phyloP scores from a whole-genome alignment of 53 echinoderm and acorn worm genomes.

The Stichopus horrens region DNA sequence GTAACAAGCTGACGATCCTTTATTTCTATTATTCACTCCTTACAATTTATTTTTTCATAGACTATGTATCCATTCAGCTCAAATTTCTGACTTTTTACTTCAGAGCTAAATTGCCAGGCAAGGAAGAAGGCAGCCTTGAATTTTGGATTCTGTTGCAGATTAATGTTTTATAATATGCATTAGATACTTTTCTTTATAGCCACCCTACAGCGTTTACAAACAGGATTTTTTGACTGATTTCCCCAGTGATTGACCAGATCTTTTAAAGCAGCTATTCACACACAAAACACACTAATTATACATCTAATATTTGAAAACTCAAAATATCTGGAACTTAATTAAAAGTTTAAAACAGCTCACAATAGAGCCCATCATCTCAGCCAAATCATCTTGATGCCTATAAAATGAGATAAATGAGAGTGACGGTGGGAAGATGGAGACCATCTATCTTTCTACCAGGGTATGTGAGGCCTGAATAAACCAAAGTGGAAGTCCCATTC shows the following conservation, averaged over 20 bases:
- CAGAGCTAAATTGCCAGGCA: too few relatives aligned
- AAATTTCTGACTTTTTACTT: too few relatives aligned
- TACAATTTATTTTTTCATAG: too few relatives aligned
- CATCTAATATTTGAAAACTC: slow-evolving; percentile 21
- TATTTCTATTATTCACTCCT: too few relatives aligned
- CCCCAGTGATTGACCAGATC: slow-evolving; percentile 19
- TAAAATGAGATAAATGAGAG: neutral
- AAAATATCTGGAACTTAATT: neutral
- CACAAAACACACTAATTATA: slow-evolving; percentile 11
- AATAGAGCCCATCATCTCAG: neutral
- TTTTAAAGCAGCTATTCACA: slow-evolving; percentile 10
- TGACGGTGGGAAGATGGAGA: neutral
- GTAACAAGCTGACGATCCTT: too few relatives aligned
- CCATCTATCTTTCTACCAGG: neutral
- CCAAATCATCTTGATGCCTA: neutral
- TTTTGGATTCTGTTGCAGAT: neutral
- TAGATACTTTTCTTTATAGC: neutral
- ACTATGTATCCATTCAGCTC: too few relatives aligned
- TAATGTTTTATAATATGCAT: neutral
- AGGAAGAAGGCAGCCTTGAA: neutral
- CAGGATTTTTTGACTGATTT: slow-evolving; percentile 19
- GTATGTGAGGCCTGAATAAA: slow-evolving; percentile 18
- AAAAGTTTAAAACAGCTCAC: neutral
- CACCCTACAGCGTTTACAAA: neutral
- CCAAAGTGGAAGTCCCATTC: slow-evolving; percentile 6